phyloP scores from a whole-genome alignment of 2,888 invertebrate species.

The Pemphredon lugubris region DNA sequence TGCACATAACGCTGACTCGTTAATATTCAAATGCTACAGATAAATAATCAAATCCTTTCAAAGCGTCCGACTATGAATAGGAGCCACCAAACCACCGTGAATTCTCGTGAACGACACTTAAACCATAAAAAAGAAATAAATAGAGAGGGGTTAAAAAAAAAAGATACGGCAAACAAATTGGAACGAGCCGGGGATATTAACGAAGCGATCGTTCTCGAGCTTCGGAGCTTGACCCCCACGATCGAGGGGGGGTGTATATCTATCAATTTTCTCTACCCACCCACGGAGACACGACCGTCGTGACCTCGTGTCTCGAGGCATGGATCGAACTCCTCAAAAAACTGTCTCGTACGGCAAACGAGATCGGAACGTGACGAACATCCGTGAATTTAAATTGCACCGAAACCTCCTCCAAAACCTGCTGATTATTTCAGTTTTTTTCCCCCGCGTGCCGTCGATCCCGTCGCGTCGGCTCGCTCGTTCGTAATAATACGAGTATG shows the following conservation, averaged over 20 bases:
- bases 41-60: too few species aligned
- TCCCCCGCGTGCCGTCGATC: constrained; percentile 13
- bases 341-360: constrained; percentile 22
- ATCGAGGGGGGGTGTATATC: not conserved
- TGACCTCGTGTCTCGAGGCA: too few species aligned
- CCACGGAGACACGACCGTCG: not conserved
- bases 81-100: too few species aligned
- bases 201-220: constrained; percentile 42
- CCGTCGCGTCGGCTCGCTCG: constrained; percentile 23
- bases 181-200: too few species aligned
- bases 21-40: too few species aligned
- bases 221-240: constrained; percentile 7
- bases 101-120: too few species aligned
- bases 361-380: constrained; percentile 39
- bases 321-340: constrained; percentile 16
- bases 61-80: too few species aligned
- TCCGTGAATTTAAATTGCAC: constrained; percentile 34
- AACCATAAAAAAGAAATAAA: too few species aligned
- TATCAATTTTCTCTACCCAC: constrained; percentile 28
- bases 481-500: too few species aligned
- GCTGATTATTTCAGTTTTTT: constrained; percentile 42
- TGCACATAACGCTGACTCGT: too few species aligned
- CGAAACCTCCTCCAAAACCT: constrained; percentile 11
- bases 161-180: too few species aligned
- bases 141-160: too few species aligned